Percentiles rank a stretch among this genome's conserved stretches.
These are phyloP conservation scores for Drosophila nasuta DNA, from an alignment of 1,140 invertebrate species.

Conservation along the genomic window DNA sequence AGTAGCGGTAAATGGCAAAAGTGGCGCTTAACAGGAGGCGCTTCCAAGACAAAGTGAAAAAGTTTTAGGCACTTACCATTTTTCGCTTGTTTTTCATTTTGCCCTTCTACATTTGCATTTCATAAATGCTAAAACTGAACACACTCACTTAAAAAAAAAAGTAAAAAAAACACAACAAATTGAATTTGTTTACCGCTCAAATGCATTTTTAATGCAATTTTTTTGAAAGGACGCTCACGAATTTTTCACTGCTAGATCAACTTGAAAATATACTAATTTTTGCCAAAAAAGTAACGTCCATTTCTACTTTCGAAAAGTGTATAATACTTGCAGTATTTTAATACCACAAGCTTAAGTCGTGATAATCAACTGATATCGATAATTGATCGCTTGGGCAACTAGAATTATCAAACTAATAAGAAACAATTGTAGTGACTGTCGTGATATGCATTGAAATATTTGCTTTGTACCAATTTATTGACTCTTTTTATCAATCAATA, in stretches of 20 bases:
- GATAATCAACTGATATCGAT: no score
- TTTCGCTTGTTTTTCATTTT: not conserved
- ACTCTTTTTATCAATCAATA: no score
- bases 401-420: no score
- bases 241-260: not conserved
- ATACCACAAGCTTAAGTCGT: no score
- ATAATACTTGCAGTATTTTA: not conserved
- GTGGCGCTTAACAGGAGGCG: not conserved
- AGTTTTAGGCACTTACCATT: not conserved
- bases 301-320: no score
- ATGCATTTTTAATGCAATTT: not conserved
- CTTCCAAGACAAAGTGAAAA: constrained; percentile 3
- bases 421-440: no score
- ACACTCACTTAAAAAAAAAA: not conserved
- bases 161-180: not conserved
- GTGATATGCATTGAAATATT: no score
- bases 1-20: constrained; percentile 11
- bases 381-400: no score
- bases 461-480: no score
- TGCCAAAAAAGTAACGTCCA: not conserved
- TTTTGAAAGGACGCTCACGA: not conserved
- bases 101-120: not conserved
- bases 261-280: not conserved
- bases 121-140: constrained; percentile 1
- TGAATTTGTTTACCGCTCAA: not conserved